A percentile compares a stretch with the other conserved stretches of the same genome.
Conservation (phyloP, 2,888 invertebrate species). For the Amiota minor region DNA sequence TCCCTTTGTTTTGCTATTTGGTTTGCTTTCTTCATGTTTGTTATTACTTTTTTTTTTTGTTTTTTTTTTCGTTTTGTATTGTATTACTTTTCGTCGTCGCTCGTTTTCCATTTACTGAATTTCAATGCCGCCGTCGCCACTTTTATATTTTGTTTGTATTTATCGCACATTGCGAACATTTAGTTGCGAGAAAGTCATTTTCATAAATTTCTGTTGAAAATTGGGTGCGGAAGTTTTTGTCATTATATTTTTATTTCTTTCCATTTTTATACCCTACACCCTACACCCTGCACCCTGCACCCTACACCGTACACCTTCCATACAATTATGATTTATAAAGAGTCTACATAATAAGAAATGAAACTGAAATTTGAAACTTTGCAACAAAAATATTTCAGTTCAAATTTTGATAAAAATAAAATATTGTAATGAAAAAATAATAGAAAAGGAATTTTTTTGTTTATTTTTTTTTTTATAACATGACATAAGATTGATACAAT, state of each 20-base stretch:
- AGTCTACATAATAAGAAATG: no score
- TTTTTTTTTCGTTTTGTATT: background rate
- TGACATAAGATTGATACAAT: no score
- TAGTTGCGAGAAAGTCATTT: slow-evolving; percentile 58
- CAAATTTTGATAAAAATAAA: no score
- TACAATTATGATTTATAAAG: no score
- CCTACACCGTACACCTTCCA: no score
- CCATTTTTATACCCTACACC: background rate
- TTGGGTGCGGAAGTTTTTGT: slow-evolving; percentile 32
- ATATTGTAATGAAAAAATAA: no score
- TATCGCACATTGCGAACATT: slow-evolving; percentile 52
- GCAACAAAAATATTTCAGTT: no score
- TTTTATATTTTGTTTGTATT: background rate
- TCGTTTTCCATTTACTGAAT: background rate
- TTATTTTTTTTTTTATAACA: no score
- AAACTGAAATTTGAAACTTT: no score
- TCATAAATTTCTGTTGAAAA: slow-evolving; percentile 57
- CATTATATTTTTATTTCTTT: slow-evolving; percentile 25
- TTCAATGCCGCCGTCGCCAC: background rate
- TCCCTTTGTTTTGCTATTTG: background rate
- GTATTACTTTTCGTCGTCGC: slow-evolving; percentile 6
- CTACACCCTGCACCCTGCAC: no score
- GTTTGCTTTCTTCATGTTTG: background rate
- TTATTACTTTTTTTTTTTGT: background rate
- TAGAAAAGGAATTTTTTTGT: no score